Conservation (phyloP, 2,888 invertebrate genomes). For the Thumatha senex region DNA sequence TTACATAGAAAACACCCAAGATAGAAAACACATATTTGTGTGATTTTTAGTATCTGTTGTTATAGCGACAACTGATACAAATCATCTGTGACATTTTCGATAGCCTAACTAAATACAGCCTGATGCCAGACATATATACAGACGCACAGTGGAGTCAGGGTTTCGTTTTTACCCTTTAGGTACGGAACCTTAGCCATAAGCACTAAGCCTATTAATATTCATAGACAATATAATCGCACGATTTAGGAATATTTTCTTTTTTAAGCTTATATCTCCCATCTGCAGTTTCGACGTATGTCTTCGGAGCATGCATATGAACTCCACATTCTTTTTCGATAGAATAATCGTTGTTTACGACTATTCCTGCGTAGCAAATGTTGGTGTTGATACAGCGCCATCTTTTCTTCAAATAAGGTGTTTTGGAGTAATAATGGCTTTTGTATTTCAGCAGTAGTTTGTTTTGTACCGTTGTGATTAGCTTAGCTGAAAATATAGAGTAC, state of each 20-base stretch:
- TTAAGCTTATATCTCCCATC: constrained; percentile 43
- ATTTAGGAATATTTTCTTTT: constrained; percentile 22
- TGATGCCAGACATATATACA: too few species aligned
- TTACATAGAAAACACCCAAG: too few species aligned
- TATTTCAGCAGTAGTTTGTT: constrained; percentile 53
- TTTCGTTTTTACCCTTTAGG: too few species aligned
- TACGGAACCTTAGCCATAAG: too few species aligned
- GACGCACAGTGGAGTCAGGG: too few species aligned
- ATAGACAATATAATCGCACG: constrained; percentile 40
- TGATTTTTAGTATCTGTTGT: too few species aligned
- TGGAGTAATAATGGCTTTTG: constrained; percentile 56
- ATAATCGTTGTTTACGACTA: constrained; percentile 45
- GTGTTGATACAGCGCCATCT: constrained; percentile 65
- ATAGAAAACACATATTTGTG: too few species aligned
- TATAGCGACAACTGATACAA: too few species aligned
- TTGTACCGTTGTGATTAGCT: constrained; percentile 48
- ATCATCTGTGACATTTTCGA: too few species aligned
- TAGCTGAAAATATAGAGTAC: constrained; percentile 35
- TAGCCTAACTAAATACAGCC: too few species aligned
- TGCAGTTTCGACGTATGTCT: constrained; percentile 31
- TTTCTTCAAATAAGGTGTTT: constrained; percentile 47
- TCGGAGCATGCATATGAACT: constrained; percentile 50
- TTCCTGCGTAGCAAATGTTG: constrained; percentile 46
- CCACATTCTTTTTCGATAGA: constrained; percentile 47
- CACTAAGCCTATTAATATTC: constrained; percentile 21